Evolutionary conservation across 2,888 invertebrate genomes (phyloP).

Genomic region (Cepaea hortensis): DNA sequence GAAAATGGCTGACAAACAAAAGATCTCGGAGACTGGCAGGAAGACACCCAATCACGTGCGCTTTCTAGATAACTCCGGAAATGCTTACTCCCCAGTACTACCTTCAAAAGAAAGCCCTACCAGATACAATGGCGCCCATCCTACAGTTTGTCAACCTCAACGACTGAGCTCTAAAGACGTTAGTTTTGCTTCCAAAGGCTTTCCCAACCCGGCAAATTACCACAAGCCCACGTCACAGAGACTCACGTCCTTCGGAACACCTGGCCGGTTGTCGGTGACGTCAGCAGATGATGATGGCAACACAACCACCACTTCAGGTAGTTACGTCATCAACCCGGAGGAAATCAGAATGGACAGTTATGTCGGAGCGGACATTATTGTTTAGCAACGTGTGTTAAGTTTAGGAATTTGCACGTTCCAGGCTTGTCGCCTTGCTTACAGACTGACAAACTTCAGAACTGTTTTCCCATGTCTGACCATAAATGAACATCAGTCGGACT

Average conservation of each 20-base stretch:
- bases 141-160: background rate
- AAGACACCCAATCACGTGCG: slow-evolving; percentile 32
- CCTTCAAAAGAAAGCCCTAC: slow-evolving; percentile 15
- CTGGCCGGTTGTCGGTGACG: slow-evolving; percentile 43
- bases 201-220: slow-evolving; percentile 18
- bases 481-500: too few relatives aligned
- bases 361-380: slow-evolving; percentile 54
- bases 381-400: slow-evolving; percentile 22
- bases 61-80: slow-evolving; percentile 20
- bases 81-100: background rate
- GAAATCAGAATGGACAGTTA: slow-evolving; percentile 56
- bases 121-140: slow-evolving; percentile 10
- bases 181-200: background rate
- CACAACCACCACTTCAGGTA: slow-evolving; percentile 68
- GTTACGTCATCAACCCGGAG: slow-evolving; percentile 64
- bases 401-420: background rate
- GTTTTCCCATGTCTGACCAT: too few relatives aligned
- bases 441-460: too few relatives aligned
- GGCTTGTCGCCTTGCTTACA: too few relatives aligned
- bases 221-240: slow-evolving; percentile 3
- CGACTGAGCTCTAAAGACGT: background rate
- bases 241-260: slow-evolving; percentile 22
- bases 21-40: background rate
- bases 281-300: slow-evolving; percentile 66
- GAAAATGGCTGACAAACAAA: background rate